These are phyloP conservation scores for Hybognathus amarus DNA, from an alignment of 2,797 vertebrate genomes.

Conservation along the genomic window DNA sequence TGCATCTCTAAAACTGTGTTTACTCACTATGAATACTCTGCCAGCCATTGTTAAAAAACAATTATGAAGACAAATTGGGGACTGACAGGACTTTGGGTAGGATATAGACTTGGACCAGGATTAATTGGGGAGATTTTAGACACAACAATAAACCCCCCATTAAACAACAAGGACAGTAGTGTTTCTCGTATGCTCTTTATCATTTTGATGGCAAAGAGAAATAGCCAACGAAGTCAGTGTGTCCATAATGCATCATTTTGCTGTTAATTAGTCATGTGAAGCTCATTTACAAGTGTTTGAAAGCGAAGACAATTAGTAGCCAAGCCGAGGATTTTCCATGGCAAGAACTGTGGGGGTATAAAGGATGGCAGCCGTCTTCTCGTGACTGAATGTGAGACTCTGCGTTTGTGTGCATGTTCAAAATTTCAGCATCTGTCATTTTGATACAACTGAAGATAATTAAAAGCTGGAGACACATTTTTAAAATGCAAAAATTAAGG, in stretches of 20 bases:
- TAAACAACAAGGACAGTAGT: constrained; percentile 39
- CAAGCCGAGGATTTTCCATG: constrained; percentile 8
- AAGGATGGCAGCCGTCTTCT: constrained; percentile 7
- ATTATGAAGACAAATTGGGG: constrained; percentile 73
- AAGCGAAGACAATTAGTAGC: constrained; percentile 23
- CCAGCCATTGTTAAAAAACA: constrained; percentile 60
- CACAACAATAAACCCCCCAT: constrained; percentile 67
- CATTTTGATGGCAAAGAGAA: constrained; percentile 34
- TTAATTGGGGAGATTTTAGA: constrained; percentile 65
- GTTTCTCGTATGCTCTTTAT: constrained; percentile 28
- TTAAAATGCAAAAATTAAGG: not conserved
- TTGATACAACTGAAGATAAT: not conserved
- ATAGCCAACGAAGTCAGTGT: constrained; percentile 71
- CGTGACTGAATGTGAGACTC: constrained; percentile 2
- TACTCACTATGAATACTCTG: constrained; percentile 53
- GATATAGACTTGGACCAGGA: constrained; percentile 62
- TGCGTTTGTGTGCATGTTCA: not conserved
- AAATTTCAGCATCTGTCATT: constrained; percentile 20
- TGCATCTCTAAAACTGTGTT: constrained; percentile 48
- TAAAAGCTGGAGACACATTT: not conserved
- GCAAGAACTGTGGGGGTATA: constrained; percentile 6
- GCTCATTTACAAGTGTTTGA: constrained; percentile 43
- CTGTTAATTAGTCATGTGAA: constrained; percentile 37
- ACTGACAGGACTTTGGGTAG: constrained; percentile 62
- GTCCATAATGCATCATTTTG: constrained; percentile 54